A percentile compares a stretch with the other conserved stretches of the same genome.
Conservation (phyloP, 2,113 vertebrate species). For the Salminus brasiliensis region DNA sequence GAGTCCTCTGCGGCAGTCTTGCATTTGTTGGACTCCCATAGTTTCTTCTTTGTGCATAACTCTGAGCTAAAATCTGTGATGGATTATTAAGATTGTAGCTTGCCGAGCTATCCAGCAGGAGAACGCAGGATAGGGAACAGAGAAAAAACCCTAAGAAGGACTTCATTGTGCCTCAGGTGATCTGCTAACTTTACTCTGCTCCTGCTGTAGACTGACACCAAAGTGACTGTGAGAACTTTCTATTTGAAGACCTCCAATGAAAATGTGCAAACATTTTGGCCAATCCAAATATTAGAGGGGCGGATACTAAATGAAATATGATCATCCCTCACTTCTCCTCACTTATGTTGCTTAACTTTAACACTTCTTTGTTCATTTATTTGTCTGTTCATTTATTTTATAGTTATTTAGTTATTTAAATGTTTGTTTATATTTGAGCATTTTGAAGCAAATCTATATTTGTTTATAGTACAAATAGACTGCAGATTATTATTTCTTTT, state of each 20-base stretch:
- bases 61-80: conserved; percentile 62
- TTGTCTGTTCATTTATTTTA: too few species aligned
- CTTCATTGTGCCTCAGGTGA: conserved; percentile 63
- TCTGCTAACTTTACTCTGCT: conserved; percentile 19
- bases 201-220: conserved; percentile 32
- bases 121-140: conserved; percentile 61
- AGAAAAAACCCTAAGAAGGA: conserved; percentile 61
- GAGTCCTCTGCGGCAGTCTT: conserved; percentile 52
- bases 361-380: neutral
- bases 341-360: neutral
- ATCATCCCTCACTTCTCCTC: neutral
- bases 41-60: conserved; percentile 68
- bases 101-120: conserved; percentile 64
- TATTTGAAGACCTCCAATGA: conserved; percentile 58
- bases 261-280: conserved; percentile 57
- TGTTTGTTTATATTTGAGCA: too few species aligned
- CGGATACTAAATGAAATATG: conserved; percentile 6
- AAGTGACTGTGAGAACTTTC: conserved; percentile 34
- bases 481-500: too few species aligned
- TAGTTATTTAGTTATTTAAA: too few species aligned
- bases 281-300: conserved; percentile 63
- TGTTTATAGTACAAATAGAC: too few species aligned
- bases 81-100: conserved; percentile 66
- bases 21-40: conserved; percentile 48
- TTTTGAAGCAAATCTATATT: too few species aligned